These are phyloP conservation scores for Metopolophium dirhodum DNA, from an alignment of 1,140 invertebrate genomes.

Conservation along the genomic window DNA sequence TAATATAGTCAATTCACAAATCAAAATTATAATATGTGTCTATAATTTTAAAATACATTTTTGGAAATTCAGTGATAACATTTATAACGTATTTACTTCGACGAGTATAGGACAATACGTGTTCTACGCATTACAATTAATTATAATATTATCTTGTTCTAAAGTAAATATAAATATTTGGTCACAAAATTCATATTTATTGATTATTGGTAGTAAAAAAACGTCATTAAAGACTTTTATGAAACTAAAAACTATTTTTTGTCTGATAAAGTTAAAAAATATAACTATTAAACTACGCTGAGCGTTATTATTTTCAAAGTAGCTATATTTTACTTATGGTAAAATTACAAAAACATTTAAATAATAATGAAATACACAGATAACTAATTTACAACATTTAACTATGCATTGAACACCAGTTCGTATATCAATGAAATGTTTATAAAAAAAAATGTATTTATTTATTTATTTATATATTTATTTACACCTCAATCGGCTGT, in stretches of 20 bases:
- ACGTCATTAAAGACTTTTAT: not conserved
- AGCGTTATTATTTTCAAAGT: not conserved
- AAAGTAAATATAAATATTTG: too few relatives aligned
- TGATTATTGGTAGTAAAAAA: not conserved
- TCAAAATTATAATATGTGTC: too few relatives aligned
- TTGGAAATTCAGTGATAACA: too few relatives aligned
- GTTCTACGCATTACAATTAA: too few relatives aligned
- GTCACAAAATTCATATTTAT: too few relatives aligned
- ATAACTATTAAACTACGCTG: conserved; percentile 12
- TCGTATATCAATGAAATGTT: not conserved
- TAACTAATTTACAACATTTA: not conserved
- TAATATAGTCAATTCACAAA: too few relatives aligned
- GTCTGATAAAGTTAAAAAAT: not conserved
- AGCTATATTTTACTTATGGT: not conserved
- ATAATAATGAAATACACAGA: not conserved
- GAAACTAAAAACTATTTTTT: not conserved
- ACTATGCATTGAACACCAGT: not conserved
- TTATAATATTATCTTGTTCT: too few relatives aligned
- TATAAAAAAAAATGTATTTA: not conserved
- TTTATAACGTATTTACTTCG: too few relatives aligned
- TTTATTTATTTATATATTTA: not conserved
- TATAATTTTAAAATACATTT: too few relatives aligned
- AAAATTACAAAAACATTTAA: not conserved
- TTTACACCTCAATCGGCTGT: not conserved
- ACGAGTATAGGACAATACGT: too few relatives aligned